phyloP scores from a whole-genome alignment of 2,888 invertebrate species.

The Ochropleura leucogaster region DNA sequence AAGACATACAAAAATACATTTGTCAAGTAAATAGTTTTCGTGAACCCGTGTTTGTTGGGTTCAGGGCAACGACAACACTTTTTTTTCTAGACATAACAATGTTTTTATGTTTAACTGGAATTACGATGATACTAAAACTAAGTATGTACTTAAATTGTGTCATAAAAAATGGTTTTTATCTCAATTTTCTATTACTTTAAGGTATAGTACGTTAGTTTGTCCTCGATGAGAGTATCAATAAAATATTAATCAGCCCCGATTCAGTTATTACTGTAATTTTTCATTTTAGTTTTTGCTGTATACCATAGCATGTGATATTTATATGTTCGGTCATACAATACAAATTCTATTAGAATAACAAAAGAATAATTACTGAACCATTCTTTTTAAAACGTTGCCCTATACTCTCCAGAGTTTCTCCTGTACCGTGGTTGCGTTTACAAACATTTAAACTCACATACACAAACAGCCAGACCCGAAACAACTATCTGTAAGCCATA shows the following conservation, averaged over 20 bases:
- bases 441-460: too few species aligned
- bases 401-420: too few species aligned
- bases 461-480: too few species aligned
- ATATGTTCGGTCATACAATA: background rate
- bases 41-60: conserved; percentile 22
- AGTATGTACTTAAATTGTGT: conserved; percentile 24
- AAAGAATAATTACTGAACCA: background rate
- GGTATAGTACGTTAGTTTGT: conserved; percentile 10
- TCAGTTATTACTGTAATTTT: background rate
- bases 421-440: too few species aligned
- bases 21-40: conserved; percentile 38
- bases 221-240: conserved; percentile 6
- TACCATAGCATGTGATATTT: background rate
- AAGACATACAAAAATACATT: conserved; percentile 40
- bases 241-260: background rate
- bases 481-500: too few species aligned
- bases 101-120: conserved; percentile 18
- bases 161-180: conserved; percentile 38
- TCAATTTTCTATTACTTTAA: conserved; percentile 8
- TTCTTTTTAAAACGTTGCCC: too few species aligned
- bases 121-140: background rate
- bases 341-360: background rate
- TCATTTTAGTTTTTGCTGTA: background rate
- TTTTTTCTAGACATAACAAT: conserved; percentile 13
- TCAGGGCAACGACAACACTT: conserved; percentile 16